Conservation (phyloP, 37 sponge, comb jelly and placozoan genomes). For the Chondrosia reniformis region DNA sequence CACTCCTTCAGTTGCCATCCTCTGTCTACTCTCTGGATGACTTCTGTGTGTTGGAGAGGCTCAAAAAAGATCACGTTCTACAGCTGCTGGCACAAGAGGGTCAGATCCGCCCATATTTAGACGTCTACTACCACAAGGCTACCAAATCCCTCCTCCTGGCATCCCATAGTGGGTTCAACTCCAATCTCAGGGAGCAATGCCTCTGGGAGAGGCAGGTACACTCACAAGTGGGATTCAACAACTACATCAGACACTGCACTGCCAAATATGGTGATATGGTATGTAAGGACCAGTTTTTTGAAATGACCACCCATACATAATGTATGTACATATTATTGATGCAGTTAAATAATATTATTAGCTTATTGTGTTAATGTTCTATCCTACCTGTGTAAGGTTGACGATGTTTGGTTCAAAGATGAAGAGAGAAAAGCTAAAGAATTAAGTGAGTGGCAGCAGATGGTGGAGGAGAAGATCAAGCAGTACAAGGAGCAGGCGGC, state of each 20-base stretch:
- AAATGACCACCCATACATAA: neutral
- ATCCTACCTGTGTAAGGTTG: conserved; percentile 27
- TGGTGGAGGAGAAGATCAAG: conserved; percentile 20
- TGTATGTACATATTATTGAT: neutral
- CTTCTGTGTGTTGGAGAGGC: conserved; percentile 22
- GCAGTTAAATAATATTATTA: neutral
- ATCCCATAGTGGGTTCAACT: conserved; percentile 51
- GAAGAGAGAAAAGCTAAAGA: conserved; percentile 13
- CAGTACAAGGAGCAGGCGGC: conserved; percentile 10
- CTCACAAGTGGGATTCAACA: conserved; percentile 70
- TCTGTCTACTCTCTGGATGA: conserved; percentile 2
- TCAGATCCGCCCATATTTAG: conserved; percentile 47
- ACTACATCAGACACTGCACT: conserved; percentile 52
- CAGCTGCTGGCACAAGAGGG: conserved; percentile 24
- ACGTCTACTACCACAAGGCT: conserved; percentile 44
- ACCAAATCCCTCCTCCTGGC: conserved; percentile 37
- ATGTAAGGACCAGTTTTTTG: neutral
- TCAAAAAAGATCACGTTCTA: conserved; percentile 23
- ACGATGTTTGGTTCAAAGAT: conserved; percentile 38
- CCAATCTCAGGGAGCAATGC: conserved; percentile 21
- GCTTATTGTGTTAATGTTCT: neutral
- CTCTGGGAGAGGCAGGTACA: conserved; percentile 42
- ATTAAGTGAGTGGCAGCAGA: conserved; percentile 10
- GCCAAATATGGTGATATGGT: conserved; percentile 29
- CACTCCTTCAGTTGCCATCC: neutral